A percentile compares a stretch with the other conserved stretches of the same genome.
Evolutionary conservation across 2,797 vertebrate genomes (phyloP).

Genomic region (Lutjanus campechanus): DNA sequence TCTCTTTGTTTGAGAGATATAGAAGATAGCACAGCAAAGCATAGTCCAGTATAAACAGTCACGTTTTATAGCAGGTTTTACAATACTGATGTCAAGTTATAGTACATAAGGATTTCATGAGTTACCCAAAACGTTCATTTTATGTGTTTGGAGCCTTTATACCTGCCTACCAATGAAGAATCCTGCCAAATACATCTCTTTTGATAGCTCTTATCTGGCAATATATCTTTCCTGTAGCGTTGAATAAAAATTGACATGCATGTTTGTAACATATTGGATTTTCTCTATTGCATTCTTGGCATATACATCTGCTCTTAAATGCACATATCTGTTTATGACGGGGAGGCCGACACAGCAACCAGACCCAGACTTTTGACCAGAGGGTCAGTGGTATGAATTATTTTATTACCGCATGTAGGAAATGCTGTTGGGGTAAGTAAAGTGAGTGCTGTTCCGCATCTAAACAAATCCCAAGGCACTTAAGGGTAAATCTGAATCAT

Average conservation of each 20-base stretch:
- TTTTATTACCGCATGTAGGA: constrained; percentile 42
- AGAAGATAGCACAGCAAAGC: background rate
- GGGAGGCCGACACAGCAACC: constrained; percentile 27
- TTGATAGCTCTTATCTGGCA: constrained; percentile 4
- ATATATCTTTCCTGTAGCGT: constrained; percentile 17
- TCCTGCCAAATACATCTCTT: constrained; percentile 2
- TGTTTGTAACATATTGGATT: constrained; percentile 10
- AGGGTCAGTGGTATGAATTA: constrained; percentile 30
- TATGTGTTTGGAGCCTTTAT: background rate
- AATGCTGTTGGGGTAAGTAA: constrained; percentile 33
- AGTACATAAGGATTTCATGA: constrained; percentile 16
- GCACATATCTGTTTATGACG: constrained; percentile 20
- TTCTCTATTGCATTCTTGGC: constrained; percentile 17
- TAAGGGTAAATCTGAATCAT: constrained; percentile 22
- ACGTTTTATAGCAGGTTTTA: constrained; percentile 10
- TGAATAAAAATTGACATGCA: constrained; percentile 20
- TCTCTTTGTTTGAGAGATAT: background rate
- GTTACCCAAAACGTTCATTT: constrained; percentile 3
- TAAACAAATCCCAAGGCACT: constrained; percentile 25
- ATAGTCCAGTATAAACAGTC: background rate
- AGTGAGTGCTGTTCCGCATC: constrained; percentile 40
- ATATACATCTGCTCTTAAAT: constrained; percentile 17
- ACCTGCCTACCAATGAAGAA: constrained; percentile 1
- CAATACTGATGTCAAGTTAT: background rate
- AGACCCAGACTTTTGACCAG: constrained; percentile 44